Conservation (phyloP, 1,140 invertebrate species). For the Bilobella aurantiaca region DNA sequence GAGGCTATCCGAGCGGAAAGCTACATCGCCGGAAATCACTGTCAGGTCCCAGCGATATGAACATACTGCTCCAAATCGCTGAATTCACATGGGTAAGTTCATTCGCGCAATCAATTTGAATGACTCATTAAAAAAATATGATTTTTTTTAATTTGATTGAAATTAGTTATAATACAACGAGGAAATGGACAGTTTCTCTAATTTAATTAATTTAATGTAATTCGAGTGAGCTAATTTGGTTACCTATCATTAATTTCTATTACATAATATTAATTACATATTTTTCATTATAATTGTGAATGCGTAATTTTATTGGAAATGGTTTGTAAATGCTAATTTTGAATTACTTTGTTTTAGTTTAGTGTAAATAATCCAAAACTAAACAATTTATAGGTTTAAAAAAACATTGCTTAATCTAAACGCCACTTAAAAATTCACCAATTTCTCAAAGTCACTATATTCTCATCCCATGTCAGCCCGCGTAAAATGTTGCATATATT, state of each 20-base stretch:
- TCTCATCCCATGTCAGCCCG: too few relatives aligned
- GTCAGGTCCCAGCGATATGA: constrained; percentile 36
- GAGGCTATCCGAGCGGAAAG: background rate
- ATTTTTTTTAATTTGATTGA: background rate
- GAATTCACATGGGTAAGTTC: constrained; percentile 27
- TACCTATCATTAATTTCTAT: background rate
- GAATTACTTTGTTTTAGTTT: too few relatives aligned
- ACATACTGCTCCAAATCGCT: constrained; percentile 23
- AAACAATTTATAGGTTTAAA: too few relatives aligned
- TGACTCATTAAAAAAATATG: background rate
- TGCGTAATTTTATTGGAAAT: too few relatives aligned
- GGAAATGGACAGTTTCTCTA: background rate
- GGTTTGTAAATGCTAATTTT: too few relatives aligned
- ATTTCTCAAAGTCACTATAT: too few relatives aligned
- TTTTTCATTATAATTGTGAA: too few relatives aligned
- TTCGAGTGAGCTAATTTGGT: background rate
- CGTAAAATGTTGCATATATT: too few relatives aligned
- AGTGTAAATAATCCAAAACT: too few relatives aligned
- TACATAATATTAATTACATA: background rate
- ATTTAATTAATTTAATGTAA: background rate
- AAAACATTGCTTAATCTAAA: too few relatives aligned
- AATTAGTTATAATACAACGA: background rate
- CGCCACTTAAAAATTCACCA: too few relatives aligned
- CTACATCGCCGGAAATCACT: constrained; percentile 31
- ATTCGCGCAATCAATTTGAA: background rate